Evolutionary conservation across 2,797 vertebrate genomes (phyloP), one percentile per base, ranked within the genome.

Genomic region (Peromyscus melanophrys): DNA sequence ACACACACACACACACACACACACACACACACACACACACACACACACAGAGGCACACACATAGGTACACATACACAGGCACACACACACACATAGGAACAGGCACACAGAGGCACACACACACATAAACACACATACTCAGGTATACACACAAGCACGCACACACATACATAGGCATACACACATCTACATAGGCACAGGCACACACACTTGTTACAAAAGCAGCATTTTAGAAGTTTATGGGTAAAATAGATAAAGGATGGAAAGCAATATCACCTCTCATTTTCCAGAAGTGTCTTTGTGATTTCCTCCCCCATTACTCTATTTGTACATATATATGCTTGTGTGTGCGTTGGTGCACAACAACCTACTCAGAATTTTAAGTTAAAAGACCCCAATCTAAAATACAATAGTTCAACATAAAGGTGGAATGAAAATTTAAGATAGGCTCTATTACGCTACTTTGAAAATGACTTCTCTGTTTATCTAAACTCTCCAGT

Each of bases 211-310:
- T 88, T 88, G 57, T 55, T 88, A 46, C 11, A 78, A 83, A 94
- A 83, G 6, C 63, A 88, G 76, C 69, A 65, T 92, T 90, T 90
- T 55, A 16, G 65, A 89, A 92, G 1, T 52, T 86, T 82, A 65
- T 31, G 46, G 0, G 73, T 84, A 95, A 92, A 97, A 83, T 21
- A 87, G 49, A 59, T 76, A 86, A 93, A 92, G 21, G 65, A 78
- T 81, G 27, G 6, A 89, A n/a, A 83, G 52, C 52, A 89, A 81
- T 29, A 19, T 27, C 37, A 23, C 3, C 89, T 29, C 89, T 78
- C 65, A 89, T 92, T 43, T 61, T 29, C 12, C 43, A 84, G 69
- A 84, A 46, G 59, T 31, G 16, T 43, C 49, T 96, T 31, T 37
- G 43, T 91, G 46, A 16, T 91, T 83, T 92, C 9, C 34, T 52